Base-by-base conservation (phyloP, 2,888 invertebrate species). In the Hypsopygia costalis region DNA sequence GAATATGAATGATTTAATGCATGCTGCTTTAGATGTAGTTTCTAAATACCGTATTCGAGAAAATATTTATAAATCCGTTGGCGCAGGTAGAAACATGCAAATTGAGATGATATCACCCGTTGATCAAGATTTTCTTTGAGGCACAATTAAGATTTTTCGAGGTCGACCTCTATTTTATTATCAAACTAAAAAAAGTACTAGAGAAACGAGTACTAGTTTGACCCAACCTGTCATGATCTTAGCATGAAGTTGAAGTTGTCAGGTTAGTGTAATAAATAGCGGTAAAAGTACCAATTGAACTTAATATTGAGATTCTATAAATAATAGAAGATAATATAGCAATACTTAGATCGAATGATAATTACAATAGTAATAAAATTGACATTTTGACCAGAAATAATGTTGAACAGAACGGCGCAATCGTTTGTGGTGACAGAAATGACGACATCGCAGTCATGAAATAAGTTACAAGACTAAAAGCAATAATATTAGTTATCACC, bases 371-470 rank as follows among this genome's bases (percentile, higher is more conserved):
- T 16, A 16, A 16, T 16, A 16, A 16, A 16, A 3, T 3, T 16
- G 16, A 16, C 2, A 16, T 4, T 16, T n/a, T n/a, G n/a, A n/a
- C n/a, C n/a, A n/a, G n/a, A n/a, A n/a, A n/a, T n/a, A n/a, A n/a
- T n/a, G n/a, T n/a, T n/a, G n/a, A n/a, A n/a, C n/a, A n/a, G n/a
- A n/a, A n/a, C n/a, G n/a, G n/a, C n/a, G n/a, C n/a, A n/a, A n/a
- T n/a, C n/a, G n/a, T n/a, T n/a, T 43, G 44, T 45, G 50, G 61
- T 57, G 63, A 58, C 63, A 55, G 55, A 55, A 44, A 53, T 73
- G 68, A 64, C 64, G 65, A 64, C 65, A 71, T 62, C 49, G 33
- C 40, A 34, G 49, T 52, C 52, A 53, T 56, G 59, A 60, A 64
- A 63, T 59, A 51, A 58, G 55, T 62, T 56, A 45, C 52, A 58